Conservation (phyloP, 2,797 vertebrate genomes). For the Platyrinchus mystaceus region DNA sequence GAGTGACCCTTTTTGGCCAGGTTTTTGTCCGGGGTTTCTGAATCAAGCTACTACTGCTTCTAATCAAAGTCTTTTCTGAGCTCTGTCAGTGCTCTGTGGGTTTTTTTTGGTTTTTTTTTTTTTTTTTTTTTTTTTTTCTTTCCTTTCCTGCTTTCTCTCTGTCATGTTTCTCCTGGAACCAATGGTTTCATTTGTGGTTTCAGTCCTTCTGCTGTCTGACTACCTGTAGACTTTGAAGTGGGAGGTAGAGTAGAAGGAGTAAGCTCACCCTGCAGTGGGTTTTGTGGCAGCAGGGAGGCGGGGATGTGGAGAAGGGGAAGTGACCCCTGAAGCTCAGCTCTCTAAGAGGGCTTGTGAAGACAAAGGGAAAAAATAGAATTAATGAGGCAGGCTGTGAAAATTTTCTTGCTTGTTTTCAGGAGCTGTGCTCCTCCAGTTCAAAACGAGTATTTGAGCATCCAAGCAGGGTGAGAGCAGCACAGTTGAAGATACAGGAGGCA, state of each 20-base stretch:
- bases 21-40: background rate
- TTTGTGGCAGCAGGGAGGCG: background rate
- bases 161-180: background rate
- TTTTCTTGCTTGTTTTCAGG: background rate
- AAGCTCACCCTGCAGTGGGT: accelerated
- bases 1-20: background rate
- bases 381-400: background rate
- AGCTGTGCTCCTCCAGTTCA: background rate
- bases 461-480: accelerated
- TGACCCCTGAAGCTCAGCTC: background rate
- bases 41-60: background rate
- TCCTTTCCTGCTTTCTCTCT: background rate
- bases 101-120: no score
- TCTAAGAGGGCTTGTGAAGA: background rate
- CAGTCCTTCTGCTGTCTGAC: background rate
- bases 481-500: background rate
- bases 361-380: background rate
- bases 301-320: background rate
- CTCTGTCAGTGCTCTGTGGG: background rate
- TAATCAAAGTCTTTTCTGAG: background rate
- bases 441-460: background rate
- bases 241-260: background rate
- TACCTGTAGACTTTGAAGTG: background rate
- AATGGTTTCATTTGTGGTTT: background rate
- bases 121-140: background rate